Conservation (phyloP, 2,888 invertebrate species). For the Epirrhoe alternata region DNA sequence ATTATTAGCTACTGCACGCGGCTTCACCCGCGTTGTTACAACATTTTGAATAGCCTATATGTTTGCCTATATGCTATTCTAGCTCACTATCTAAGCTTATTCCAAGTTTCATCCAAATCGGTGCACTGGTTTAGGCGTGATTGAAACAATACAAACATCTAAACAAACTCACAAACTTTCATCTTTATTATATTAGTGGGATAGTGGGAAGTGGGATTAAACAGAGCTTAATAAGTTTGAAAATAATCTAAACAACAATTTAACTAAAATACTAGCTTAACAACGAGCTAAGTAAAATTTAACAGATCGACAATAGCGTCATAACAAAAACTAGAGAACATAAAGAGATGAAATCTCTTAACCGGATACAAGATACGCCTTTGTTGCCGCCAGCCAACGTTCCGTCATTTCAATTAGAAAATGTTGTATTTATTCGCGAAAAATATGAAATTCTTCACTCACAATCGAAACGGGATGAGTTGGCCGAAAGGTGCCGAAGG, state of each 20-base stretch:
- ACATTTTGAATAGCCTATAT: no score
- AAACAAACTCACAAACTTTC: no score
- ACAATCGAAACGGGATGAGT: slow-evolving; percentile 79
- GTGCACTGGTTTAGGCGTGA: no score
- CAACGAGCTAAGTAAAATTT: background rate
- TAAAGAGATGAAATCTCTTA: slow-evolving; percentile 24
- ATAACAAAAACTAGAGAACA: slow-evolving; percentile 11
- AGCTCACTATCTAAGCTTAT: no score
- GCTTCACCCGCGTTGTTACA: no score
- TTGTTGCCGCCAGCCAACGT: slow-evolving; percentile 46
- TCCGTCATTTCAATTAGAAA: slow-evolving; percentile 60
- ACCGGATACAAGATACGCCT: slow-evolving; percentile 25
- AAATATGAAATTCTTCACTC: slow-evolving; percentile 74
- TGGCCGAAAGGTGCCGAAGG: slow-evolving; percentile 67
- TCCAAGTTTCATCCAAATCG: no score
- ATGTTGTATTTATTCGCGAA: slow-evolving; percentile 56
- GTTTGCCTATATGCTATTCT: no score
- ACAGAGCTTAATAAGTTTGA: background rate
- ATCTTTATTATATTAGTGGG: no score
- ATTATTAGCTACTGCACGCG: no score
- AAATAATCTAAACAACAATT: background rate
- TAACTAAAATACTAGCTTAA: background rate
- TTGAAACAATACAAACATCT: no score
- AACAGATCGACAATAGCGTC: background rate
- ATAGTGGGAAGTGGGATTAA: no score